Conservation (phyloP, 2,797 vertebrate genomes). For the Malacoraja senta region DNA sequence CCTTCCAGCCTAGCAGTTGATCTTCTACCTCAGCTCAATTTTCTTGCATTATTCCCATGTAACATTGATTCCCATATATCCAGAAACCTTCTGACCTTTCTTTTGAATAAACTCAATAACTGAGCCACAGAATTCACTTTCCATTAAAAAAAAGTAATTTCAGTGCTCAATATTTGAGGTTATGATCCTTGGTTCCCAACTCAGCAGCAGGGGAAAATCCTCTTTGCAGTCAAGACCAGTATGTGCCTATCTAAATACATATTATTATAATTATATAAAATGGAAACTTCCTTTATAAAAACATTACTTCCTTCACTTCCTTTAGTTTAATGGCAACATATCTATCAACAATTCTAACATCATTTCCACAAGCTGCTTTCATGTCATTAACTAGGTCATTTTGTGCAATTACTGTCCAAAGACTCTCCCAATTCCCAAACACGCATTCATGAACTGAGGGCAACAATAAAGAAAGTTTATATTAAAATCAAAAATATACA, state of each 20-base stretch:
- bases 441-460: neutral
- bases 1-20: too few relatives aligned
- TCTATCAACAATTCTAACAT: neutral
- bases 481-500: neutral
- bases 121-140: too few relatives aligned
- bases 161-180: too few relatives aligned
- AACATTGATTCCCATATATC: too few relatives aligned
- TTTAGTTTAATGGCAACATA: neutral
- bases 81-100: too few relatives aligned
- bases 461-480: neutral
- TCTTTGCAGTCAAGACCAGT: too few relatives aligned
- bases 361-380: neutral
- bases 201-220: too few relatives aligned
- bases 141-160: too few relatives aligned
- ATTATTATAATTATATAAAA: neutral
- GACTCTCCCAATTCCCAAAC: neutral
- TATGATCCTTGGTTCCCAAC: too few relatives aligned
- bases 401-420: neutral
- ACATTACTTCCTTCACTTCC: neutral
- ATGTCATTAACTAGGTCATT: neutral
- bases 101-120: too few relatives aligned
- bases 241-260: neutral
- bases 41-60: too few relatives aligned
- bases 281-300: neutral
- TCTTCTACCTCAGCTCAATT: too few relatives aligned